These are phyloP conservation scores for Climacteris rufus DNA, from an alignment of 2,113 vertebrate genomes.

Conservation along the genomic window DNA sequence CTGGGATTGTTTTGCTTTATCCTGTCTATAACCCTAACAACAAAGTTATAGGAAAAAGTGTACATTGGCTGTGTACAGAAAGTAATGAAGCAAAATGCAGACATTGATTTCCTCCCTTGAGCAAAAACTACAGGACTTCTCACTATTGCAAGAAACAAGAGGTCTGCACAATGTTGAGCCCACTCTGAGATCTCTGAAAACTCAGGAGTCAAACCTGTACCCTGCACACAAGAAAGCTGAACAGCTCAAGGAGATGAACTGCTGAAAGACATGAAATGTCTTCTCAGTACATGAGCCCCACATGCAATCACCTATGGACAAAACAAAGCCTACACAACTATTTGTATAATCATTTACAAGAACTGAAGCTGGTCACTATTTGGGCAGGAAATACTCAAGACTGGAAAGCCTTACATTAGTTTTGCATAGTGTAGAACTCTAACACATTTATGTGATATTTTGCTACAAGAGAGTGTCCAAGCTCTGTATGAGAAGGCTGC, in stretches of 20 bases:
- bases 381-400: not conserved
- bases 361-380: not conserved
- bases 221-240: not conserved
- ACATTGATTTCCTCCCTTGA: not conserved
- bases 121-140: not conserved
- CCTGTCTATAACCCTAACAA: not conserved
- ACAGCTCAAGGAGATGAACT: not conserved
- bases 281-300: not conserved
- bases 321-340: not conserved
- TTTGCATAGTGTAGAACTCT: not conserved
- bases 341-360: not conserved
- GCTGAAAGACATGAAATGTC: not conserved
- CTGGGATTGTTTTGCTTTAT: not conserved
- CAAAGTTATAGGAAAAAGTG: accelerated
- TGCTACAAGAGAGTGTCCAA: not conserved
- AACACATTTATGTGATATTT: not conserved
- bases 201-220: not conserved
- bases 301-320: not conserved
- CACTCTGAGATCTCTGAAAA: not conserved
- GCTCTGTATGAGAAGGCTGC: not conserved
- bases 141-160: not conserved
- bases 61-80: not conserved
- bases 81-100: not conserved
- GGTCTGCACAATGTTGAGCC: not conserved
- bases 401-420: not conserved